Conservation (phyloP, 1,140 invertebrate species). For the Drosophila repletoides region DNA sequence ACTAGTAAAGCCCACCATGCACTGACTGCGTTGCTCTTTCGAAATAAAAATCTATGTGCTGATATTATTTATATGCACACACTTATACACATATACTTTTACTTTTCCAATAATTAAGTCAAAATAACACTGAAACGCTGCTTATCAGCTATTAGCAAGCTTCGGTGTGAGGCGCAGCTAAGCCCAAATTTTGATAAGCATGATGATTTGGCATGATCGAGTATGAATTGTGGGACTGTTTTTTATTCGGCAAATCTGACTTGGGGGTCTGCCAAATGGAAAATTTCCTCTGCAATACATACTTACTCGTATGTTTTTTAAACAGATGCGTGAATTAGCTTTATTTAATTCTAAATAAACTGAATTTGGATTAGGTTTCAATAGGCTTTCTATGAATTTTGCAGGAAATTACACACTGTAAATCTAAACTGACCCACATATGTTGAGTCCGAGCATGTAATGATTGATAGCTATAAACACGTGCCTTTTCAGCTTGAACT, state of each 20-base stretch:
- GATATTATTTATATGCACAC: constrained; percentile 5
- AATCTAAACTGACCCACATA: background rate
- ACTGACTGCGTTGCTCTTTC: constrained; percentile 10
- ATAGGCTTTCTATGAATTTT: background rate
- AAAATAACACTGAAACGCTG: constrained; percentile 16
- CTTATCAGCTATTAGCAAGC: constrained; percentile 14
- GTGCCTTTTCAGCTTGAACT: constrained; percentile 3
- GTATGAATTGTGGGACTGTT: constrained; percentile 17
- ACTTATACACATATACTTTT: constrained; percentile 41
- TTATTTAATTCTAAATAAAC: background rate
- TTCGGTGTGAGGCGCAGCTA: constrained; percentile 9
- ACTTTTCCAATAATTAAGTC: constrained; percentile 51
- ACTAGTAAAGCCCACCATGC: constrained; percentile 9
- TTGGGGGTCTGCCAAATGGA: constrained; percentile 1
- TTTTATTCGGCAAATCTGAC: background rate
- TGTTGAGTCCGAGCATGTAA: background rate
- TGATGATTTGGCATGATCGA: constrained; percentile 33
- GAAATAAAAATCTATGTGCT: constrained; percentile 4
- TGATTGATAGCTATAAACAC: background rate
- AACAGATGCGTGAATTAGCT: no score
- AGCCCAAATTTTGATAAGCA: constrained; percentile 30
- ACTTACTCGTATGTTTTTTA: no score
- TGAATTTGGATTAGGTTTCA: background rate
- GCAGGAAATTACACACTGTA: background rate
- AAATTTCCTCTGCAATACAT: background rate